A percentile compares a stretch with the other conserved stretches of the same genome.
These are phyloP conservation scores for Drosophila picticornis DNA, from an alignment of 2,888 invertebrate genomes.

Conservation along the genomic window DNA sequence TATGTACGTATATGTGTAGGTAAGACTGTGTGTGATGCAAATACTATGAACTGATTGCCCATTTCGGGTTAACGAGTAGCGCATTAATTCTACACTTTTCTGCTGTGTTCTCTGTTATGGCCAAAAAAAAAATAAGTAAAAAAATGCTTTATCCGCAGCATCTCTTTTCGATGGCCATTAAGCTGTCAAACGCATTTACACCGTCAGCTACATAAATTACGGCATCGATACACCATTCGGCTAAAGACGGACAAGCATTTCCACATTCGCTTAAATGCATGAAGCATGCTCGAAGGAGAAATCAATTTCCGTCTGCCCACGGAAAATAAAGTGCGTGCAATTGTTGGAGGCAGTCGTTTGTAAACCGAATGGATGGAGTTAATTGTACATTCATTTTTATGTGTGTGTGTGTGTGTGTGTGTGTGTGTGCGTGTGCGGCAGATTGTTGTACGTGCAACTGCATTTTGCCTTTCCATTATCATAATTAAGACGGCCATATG, in stretches of 20 bases:
- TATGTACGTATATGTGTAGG: neutral
- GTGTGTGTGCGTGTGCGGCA: neutral
- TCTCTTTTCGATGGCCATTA: slow-evolving; percentile 22
- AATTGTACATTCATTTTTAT: neutral
- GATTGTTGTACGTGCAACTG: neutral
- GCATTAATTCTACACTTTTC: slow-evolving; percentile 23
- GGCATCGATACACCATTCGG: slow-evolving; percentile 15
- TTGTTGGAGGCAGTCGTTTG: neutral
- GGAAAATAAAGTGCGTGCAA: slow-evolving; percentile 38
- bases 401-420: neutral
- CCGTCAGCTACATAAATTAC: slow-evolving; percentile 43
- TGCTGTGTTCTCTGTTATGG: neutral
- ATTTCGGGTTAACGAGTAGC: slow-evolving; percentile 48
- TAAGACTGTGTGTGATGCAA: neutral
- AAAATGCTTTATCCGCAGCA: neutral
- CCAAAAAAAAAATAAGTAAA: neutral
- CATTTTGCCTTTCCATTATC: neutral
- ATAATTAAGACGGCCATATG: neutral
- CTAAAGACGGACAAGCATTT: neutral
- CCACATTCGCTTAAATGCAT: neutral
- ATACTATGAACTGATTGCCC: slow-evolving; percentile 29
- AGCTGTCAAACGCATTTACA: slow-evolving; percentile 49
- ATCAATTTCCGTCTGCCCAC: slow-evolving; percentile 57
- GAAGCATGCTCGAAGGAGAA: slow-evolving; percentile 23
- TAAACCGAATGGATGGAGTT: neutral